Evolutionary conservation across 2,888 invertebrate species (phyloP).

Genomic region (Chymomyza amoena): DNA sequence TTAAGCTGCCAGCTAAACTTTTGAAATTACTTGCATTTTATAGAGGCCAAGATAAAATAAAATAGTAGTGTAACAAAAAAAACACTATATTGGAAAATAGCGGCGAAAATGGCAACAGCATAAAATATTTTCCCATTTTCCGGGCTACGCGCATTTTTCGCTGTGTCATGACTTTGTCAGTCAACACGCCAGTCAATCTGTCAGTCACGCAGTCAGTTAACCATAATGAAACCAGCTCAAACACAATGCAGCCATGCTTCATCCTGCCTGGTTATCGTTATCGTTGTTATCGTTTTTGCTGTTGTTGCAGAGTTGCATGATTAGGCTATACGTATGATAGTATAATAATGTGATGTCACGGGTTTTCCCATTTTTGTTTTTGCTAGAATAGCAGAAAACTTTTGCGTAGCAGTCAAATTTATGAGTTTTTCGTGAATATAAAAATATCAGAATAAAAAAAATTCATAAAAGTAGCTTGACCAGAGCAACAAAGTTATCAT

Average conservation of each 20-base stretch:
- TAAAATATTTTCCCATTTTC: neutral
- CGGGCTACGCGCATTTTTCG: conserved; percentile 38
- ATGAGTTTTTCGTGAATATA: conserved; percentile 29
- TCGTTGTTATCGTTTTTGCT: conserved; percentile 9
- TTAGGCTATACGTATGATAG: neutral
- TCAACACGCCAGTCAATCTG: conserved; percentile 65
- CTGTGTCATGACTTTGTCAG: conserved; percentile 58
- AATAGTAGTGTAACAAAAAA: neutral
- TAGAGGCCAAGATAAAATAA: conserved; percentile 2
- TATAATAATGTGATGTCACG: neutral
- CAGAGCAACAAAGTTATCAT: no score
- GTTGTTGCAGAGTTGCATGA: conserved; percentile 37
- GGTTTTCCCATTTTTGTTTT: no score
- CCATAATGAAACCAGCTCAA: conserved; percentile 56
- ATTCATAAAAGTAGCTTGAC: no score
- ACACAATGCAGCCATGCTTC: conserved; percentile 43
- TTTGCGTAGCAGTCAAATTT: conserved; percentile 15
- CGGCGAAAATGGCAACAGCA: conserved; percentile 29
- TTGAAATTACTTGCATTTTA: conserved; percentile 67
- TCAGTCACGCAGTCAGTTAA: conserved; percentile 69
- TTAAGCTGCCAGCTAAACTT: conserved; percentile 31
- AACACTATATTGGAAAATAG: conserved; percentile 40
- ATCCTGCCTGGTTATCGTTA: conserved; percentile 23
- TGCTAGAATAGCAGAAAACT: no score
- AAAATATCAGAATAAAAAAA: no score